Evolutionary conservation across 2,888 invertebrate species (phyloP).

Genomic region (Lycaena phlaeas): DNA sequence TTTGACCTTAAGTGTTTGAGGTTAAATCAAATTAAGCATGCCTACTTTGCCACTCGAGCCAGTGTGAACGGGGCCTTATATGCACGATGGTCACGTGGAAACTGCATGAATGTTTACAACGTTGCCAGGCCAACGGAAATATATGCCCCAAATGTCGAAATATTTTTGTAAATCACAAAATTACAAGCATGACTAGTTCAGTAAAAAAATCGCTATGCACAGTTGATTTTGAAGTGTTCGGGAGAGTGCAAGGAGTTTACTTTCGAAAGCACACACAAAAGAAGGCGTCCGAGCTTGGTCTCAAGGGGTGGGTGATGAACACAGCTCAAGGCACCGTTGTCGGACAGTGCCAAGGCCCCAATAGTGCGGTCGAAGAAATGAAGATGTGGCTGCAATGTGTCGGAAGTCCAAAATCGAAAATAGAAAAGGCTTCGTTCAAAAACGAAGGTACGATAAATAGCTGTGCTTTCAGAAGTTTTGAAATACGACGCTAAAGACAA

Average conservation of each 20-base stretch:
- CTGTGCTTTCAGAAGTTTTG: conserved; percentile 56
- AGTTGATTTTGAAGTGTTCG: conserved; percentile 74
- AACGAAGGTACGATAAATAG: conserved; percentile 71
- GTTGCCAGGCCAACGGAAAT: no score
- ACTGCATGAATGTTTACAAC: no score
- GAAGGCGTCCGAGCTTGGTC: conserved; percentile 73
- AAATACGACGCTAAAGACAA: conserved; percentile 48
- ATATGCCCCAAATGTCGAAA: no score
- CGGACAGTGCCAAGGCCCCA: conserved; percentile 77
- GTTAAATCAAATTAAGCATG: no score
- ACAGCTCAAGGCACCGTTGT: conserved; percentile 78
- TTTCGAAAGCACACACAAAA: conserved; percentile 76
- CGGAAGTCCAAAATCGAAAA: conserved; percentile 79
- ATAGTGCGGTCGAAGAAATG: conserved; percentile 74
- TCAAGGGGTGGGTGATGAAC: conserved; percentile 85
- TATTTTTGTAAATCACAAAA: background rate
- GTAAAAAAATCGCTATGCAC: conserved; percentile 33
- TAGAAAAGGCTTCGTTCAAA: conserved; percentile 77
- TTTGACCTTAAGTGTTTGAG: no score
- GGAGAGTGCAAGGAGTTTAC: conserved; percentile 74
- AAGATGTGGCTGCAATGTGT: conserved; percentile 67
- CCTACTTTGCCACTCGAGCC: no score
- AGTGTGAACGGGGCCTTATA: no score
- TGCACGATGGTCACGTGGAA: no score
- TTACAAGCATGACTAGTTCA: conserved; percentile 27